Evolutionary conservation across 2,888 invertebrate species (phyloP).

Genomic region (Glaucopsyche alexis): DNA sequence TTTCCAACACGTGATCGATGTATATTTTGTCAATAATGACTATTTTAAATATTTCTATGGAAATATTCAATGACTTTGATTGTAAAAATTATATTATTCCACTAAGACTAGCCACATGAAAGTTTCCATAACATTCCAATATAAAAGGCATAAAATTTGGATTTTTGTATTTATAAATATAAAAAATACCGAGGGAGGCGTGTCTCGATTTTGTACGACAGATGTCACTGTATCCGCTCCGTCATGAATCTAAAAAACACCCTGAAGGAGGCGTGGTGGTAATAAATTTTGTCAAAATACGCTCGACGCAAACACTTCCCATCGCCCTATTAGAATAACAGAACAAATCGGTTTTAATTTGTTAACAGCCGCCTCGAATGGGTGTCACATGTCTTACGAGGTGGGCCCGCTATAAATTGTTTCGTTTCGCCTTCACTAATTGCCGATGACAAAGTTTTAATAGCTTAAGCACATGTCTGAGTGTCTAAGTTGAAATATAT

Average conservation of each 20-base stretch:
- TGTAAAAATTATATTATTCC: no score
- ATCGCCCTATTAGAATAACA: slow-evolving; percentile 78
- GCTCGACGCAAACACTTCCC: slow-evolving; percentile 72
- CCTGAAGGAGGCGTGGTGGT: slow-evolving; percentile 72
- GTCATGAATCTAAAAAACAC: slow-evolving; percentile 57
- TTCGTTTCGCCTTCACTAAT: slow-evolving; percentile 72
- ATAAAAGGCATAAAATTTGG: background rate
- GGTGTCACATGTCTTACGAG: slow-evolving; percentile 72
- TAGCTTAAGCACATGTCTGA: slow-evolving; percentile 71
- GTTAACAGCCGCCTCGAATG: slow-evolving; percentile 76
- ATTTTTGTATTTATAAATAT: slow-evolving; percentile 48
- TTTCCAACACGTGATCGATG: no score
- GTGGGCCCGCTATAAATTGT: slow-evolving; percentile 62
- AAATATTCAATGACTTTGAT: no score
- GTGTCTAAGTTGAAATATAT: slow-evolving; percentile 37
- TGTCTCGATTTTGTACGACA: slow-evolving; percentile 64
- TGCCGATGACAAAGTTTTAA: slow-evolving; percentile 75
- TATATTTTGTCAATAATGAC: no score
- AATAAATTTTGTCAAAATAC: slow-evolving; percentile 81
- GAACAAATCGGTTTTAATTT: slow-evolving; percentile 77
- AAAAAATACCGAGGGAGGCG: slow-evolving; percentile 56
- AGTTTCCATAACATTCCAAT: background rate
- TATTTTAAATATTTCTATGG: no score
- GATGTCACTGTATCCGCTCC: slow-evolving; percentile 73
- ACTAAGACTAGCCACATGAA: background rate